These are phyloP conservation scores for Zonitis immaculata DNA, from an alignment of 2,888 invertebrate genomes.

Conservation along the genomic window DNA sequence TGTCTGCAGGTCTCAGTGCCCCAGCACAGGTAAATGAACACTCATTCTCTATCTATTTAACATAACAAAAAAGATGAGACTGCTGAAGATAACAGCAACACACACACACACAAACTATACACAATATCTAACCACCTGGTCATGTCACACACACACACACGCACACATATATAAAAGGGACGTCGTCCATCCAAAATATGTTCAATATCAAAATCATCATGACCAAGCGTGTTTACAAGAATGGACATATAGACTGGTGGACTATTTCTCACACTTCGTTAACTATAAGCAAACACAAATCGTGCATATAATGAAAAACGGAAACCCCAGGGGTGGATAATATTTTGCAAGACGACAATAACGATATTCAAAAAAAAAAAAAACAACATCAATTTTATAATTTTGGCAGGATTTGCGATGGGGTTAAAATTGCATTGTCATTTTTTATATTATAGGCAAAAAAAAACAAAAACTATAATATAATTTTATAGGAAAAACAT, in stretches of 20 bases:
- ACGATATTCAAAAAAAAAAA: neutral
- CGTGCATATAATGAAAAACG: slow-evolving; percentile 34
- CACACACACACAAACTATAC: neutral
- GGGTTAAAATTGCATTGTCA: slow-evolving; percentile 19
- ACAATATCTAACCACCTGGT: slow-evolving; percentile 16
- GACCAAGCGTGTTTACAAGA: slow-evolving; percentile 15
- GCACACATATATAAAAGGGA: too few species aligned
- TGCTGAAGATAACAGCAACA: neutral
- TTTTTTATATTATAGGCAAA: slow-evolving; percentile 1
- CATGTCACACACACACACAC: slow-evolving; percentile 9
- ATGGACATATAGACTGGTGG: slow-evolving; percentile 27
- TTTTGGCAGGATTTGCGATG: slow-evolving; percentile 7
- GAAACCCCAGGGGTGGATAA: slow-evolving; percentile 17
- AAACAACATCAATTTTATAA: slow-evolving; percentile 10
- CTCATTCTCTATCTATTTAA: neutral
- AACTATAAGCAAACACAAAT: slow-evolving; percentile 44
- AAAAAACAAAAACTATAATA: neutral
- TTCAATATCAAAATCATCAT: slow-evolving; percentile 16
- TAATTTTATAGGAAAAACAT: too few species aligned
- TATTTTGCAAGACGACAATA: slow-evolving; percentile 31
- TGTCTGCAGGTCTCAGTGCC: slow-evolving; percentile 63
- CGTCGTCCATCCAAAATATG: slow-evolving; percentile 10
- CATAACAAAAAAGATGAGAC: neutral
- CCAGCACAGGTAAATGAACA: slow-evolving; percentile 60
- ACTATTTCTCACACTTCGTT: slow-evolving; percentile 46